phyloP scores from a whole-genome alignment of 2,888 invertebrate species.

The Phortica magna region DNA sequence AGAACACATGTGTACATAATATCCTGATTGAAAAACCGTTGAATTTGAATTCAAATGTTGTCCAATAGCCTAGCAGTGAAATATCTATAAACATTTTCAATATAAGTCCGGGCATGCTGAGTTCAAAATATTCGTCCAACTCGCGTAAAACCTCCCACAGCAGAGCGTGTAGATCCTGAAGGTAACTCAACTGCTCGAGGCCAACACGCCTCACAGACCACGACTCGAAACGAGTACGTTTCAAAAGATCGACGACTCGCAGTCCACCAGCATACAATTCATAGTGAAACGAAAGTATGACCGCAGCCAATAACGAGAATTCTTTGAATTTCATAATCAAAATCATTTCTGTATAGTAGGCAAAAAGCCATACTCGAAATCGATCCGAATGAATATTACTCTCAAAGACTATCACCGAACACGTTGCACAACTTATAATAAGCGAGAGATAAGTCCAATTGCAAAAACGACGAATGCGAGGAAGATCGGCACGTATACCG shows the following conservation, averaged over 20 bases:
- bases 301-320: slow-evolving; percentile 52
- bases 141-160: slow-evolving; percentile 55
- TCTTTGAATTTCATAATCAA: slow-evolving; percentile 58
- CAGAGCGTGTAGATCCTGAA: slow-evolving; percentile 61
- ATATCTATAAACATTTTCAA: slow-evolving; percentile 62
- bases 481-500: slow-evolving; percentile 42
- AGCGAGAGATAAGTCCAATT: not conserved
- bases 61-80: slow-evolving; percentile 63
- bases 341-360: slow-evolving; percentile 61
- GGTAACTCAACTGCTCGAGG: slow-evolving; percentile 42
- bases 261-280: slow-evolving; percentile 47
- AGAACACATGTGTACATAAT: not conserved
- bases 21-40: not conserved
- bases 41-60: slow-evolving; percentile 34
- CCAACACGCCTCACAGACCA: slow-evolving; percentile 36
- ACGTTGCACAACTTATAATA: not conserved
- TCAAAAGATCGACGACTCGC: slow-evolving; percentile 44
- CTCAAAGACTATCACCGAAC: not conserved
- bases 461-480: slow-evolving; percentile 45
- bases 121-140: slow-evolving; percentile 58
- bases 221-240: slow-evolving; percentile 45
- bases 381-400: not conserved
- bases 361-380: not conserved
- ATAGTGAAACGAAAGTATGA: slow-evolving; percentile 51
- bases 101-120: slow-evolving; percentile 56